A percentile compares a stretch with the other conserved stretches of the same genome.
These are phyloP conservation scores for Bombylius major DNA, from an alignment of 2,888 invertebrate genomes.

Conservation along the genomic window DNA sequence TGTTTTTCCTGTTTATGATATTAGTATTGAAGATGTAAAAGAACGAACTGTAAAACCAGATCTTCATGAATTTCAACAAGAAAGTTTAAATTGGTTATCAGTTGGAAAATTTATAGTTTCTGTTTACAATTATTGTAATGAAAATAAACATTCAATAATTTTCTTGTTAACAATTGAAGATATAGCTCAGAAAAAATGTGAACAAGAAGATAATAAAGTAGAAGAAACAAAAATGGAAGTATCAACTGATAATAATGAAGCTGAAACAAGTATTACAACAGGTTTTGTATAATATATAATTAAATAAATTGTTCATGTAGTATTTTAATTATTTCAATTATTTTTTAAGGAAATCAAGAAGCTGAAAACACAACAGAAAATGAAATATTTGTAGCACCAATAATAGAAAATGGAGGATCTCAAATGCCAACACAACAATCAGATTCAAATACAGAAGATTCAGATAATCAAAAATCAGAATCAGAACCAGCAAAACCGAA, in stretches of 20 bases:
- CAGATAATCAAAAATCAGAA: constrained; percentile 19
- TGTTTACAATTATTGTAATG: constrained; percentile 50
- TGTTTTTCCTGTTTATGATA: constrained; percentile 16
- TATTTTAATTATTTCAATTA: constrained; percentile 4
- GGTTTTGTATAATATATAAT: neutral
- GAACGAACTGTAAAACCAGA: constrained; percentile 15
- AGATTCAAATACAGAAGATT: constrained; percentile 17
- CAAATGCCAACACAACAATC: constrained; percentile 20
- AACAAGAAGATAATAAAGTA: constrained; percentile 6
- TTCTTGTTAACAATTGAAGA: constrained; percentile 38
- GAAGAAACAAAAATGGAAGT: constrained; percentile 1
- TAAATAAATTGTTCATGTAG: neutral
- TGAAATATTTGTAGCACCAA: constrained; percentile 14
- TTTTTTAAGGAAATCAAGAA: constrained; percentile 29
- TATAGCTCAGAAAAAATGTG: constrained; percentile 20
- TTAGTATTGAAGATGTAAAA: constrained; percentile 8
- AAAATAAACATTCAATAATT: constrained; percentile 26
- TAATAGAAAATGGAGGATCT: constrained; percentile 16
- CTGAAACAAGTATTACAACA: constrained; percentile 19
- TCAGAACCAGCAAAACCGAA: constrained; percentile 26
- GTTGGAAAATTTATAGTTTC: constrained; percentile 52
- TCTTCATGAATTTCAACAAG: constrained; percentile 21
- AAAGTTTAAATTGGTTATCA: constrained; percentile 49
- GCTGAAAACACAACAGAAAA: constrained; percentile 8
- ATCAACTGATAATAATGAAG: neutral